These are phyloP conservation scores for Bettongia penicillata DNA, from an alignment of 2,113 vertebrate species.

Conservation along the genomic window DNA sequence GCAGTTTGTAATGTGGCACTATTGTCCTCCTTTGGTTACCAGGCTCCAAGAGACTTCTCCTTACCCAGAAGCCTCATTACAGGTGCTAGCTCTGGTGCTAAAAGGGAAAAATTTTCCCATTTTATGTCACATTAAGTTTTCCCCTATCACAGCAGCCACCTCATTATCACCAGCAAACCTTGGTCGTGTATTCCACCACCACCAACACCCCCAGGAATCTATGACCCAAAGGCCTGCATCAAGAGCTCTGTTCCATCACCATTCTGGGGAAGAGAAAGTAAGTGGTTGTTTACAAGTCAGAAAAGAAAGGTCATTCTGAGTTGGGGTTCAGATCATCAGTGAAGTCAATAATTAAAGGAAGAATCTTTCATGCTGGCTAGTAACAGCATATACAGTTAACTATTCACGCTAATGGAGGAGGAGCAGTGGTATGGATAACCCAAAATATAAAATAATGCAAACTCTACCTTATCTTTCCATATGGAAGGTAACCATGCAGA, in stretches of 20 bases:
- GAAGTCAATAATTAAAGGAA: neutral
- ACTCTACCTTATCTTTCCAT: neutral
- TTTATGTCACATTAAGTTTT: neutral
- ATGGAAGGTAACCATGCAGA: neutral
- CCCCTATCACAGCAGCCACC: slow-evolving; percentile 4
- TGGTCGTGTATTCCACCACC: neutral
- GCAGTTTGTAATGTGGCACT: neutral
- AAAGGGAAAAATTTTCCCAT: neutral
- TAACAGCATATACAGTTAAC: neutral
- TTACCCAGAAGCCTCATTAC: neutral
- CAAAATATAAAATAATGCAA: neutral
- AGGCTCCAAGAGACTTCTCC: neutral
- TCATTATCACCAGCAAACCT: slow-evolving; percentile 68
- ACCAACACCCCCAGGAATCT: neutral
- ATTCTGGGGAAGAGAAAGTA: neutral
- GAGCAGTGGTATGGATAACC: neutral
- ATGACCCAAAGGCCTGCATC: neutral
- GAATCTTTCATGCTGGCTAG: neutral
- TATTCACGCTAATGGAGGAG: neutral
- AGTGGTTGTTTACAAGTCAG: neutral
- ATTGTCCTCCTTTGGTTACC: neutral
- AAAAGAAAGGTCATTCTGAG: neutral
- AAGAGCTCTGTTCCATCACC: slow-evolving; percentile 20
- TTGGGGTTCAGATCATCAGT: neutral
- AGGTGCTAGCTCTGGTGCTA: neutral